Conservation (phyloP, 2,797 vertebrate genomes). For the Hipposideros larvatus region DNA sequence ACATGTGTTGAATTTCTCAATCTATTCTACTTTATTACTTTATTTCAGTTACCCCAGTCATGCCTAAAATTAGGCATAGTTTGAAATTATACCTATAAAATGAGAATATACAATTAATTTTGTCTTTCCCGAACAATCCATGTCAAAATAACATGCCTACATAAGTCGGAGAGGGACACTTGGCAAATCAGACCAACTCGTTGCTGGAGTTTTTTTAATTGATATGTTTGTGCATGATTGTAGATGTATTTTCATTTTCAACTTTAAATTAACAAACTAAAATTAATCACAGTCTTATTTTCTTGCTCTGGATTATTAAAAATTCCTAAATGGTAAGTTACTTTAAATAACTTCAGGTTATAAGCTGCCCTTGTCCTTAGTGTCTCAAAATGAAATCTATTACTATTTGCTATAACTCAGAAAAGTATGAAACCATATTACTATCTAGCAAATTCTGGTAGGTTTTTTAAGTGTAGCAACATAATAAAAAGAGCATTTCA, state of each 20-base stretch:
- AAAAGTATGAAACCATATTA: not conserved
- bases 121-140: not conserved
- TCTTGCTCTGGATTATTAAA: not conserved
- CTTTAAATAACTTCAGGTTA: not conserved
- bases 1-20: not conserved
- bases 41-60: not conserved
- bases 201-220: not conserved
- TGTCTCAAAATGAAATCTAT: not conserved
- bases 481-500: not conserved
- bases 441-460: not conserved
- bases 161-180: not conserved
- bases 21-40: not conserved
- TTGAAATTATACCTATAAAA: not conserved
- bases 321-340: not conserved
- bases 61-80: not conserved
- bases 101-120: not conserved
- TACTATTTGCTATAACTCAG: not conserved
- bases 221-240: not conserved
- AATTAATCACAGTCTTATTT: not conserved
- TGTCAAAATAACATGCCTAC: not conserved
- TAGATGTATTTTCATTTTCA: not conserved
- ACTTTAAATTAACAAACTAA: not conserved
- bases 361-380: not conserved
- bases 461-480: not conserved
- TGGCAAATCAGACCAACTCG: not conserved